Evolutionary conservation across 2,113 vertebrate genomes (phyloP).

Genomic region (Phrynocephalus versicolor): DNA sequence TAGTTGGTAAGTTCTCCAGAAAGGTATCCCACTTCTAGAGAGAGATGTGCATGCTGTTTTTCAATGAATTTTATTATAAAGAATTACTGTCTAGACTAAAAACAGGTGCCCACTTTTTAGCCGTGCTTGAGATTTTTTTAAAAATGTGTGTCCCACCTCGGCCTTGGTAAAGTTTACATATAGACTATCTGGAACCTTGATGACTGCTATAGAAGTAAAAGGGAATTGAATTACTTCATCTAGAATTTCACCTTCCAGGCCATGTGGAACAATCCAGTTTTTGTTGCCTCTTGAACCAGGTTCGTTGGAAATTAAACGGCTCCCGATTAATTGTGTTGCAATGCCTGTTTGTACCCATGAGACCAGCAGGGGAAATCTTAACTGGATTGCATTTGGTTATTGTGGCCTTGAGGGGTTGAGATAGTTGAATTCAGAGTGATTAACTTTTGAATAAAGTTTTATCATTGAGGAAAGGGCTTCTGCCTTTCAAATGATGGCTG

Average conservation of each 20-base stretch:
- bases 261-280: background rate
- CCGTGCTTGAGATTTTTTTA: background rate
- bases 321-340: background rate
- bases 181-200: background rate
- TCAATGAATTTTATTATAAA: background rate
- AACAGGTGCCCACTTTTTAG: background rate
- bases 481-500: background rate
- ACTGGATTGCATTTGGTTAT: background rate
- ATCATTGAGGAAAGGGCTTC: background rate
- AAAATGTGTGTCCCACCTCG: background rate
- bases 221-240: background rate
- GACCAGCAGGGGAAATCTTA: background rate
- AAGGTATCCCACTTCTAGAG: conserved; percentile 30
- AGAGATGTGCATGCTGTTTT: conserved; percentile 27
- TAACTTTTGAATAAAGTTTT: conserved; percentile 20
- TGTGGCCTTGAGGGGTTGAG: background rate
- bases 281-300: background rate
- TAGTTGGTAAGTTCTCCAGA: conserved; percentile 38
- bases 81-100: background rate
- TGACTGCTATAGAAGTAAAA: background rate
- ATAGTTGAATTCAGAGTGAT: conserved; percentile 6
- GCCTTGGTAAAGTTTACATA: background rate
- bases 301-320: background rate
- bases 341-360: background rate
- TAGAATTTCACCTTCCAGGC: background rate